Evolutionary conservation across 2,113 vertebrate species (phyloP), one percentile per base, ranked within the genome.

Genomic region (Nyctibius bracteatus): DNA sequence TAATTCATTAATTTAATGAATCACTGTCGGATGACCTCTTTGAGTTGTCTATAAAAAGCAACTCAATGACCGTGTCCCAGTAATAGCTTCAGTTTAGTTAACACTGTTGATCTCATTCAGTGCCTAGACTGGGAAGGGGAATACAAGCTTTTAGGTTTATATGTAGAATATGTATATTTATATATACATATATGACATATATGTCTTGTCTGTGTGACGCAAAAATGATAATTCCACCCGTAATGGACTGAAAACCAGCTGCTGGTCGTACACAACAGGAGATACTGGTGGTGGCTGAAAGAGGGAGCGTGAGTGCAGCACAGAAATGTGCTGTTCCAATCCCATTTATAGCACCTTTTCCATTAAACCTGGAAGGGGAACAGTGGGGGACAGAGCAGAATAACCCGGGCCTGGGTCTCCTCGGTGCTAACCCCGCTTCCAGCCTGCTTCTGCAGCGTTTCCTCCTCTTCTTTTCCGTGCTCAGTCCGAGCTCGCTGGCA

Each of bases 381-480:
- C 33, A 30, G 21, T 6, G 15, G 61, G 44, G 75, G 44, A 12
- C 63, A 74, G 72, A 68, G 83, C 10, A 35, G 55, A 39, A 77
- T n/a, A 27, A 46, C 39, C 47, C 6, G 5, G 54, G 63, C 72
- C 44, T 47, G 19, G 73, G 10, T 81, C 49, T 89, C 75, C 33
- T 39, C 23, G 82, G 77, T 86, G 74, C 94, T 91, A 68, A 47
- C 94, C 92, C 81, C 81, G 94, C 94, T 96, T 95, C 55, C 92
- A 86, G 90, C 73, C 59, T 88, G 89, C 94, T 97, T 94, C 92
- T 94, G 93, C 94, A 90, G 37, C 2, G 0, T 92, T 95, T 96
- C 87, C 78, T 94, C 67, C 79, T 94, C 72, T 84, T 51, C 51
- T 55, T 33, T 87, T 49, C 78, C 28, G 0, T 35, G 87, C 31